Evolutionary conservation across 2,113 vertebrate species (phyloP), one percentile per base, ranked within the genome.

Genomic region (Saccopteryx leptura): DNA sequence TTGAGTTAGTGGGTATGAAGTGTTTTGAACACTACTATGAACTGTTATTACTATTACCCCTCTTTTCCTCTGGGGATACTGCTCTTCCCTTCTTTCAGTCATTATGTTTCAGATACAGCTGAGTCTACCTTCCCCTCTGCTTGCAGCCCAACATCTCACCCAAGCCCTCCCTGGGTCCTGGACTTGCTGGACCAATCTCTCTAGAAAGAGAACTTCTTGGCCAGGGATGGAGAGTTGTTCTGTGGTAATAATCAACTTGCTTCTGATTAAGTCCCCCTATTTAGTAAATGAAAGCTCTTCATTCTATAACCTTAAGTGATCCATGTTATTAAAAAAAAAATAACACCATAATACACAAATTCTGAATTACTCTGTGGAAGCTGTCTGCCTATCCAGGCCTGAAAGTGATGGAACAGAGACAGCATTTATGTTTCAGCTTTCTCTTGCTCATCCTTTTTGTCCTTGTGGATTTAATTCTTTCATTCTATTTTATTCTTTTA

Each of bases 281-380:
- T 81, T 31, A 69, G 58, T 81, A 79, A 91, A 58, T 39, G 17
- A 93, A 88, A 79, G 24, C 9, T 54, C 56, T 87, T 84, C 56
- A 33, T 75, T 88, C 71, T 66, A 48, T 61, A 80, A 91, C 6
- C 11, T 17, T 65, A 68, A 50, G n/a, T 28, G 68, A 82, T 81
- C 52, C 56, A 60, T n/a, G 28, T 71, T 72, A 84, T 84, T 39
- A 91, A 91, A 81, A 72, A 80, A 91, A 80, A 91, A 89, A 82
- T 17, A 68, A 76, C 54, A n/a, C 18, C 33, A 48, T 28, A 54
- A 24, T 31, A 18, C 4, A 17, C 21, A 28, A 18, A 58, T 83
- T 93, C 52, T 82, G 13, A 68, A 56, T 88, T 61, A 2, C 66
- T 72, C 52, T 81, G 81, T 12, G 17, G 33, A 90, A 54, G 31